Evolutionary conservation across 2,113 vertebrate genomes (phyloP).

Genomic region (Progne subis): DNA sequence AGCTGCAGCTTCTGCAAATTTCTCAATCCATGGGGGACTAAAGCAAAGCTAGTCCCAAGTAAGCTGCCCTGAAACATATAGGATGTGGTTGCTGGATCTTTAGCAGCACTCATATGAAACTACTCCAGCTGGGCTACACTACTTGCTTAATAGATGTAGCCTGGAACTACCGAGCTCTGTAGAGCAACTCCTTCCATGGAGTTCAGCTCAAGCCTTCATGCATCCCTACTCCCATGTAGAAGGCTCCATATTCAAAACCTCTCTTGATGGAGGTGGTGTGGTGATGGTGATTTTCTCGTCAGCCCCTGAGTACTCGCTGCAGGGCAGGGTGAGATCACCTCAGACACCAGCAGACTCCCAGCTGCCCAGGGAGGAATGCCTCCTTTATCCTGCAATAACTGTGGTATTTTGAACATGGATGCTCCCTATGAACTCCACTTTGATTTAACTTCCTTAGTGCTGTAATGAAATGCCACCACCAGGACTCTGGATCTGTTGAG

Average conservation of each 20-base stretch:
- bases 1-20: neutral
- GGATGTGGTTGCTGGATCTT: neutral
- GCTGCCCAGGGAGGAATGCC: neutral
- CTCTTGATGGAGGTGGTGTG: neutral
- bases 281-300: neutral
- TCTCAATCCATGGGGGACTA: neutral
- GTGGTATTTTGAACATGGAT: neutral
- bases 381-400: neutral
- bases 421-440: neutral
- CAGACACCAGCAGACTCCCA: neutral
- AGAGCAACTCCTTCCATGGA: neutral
- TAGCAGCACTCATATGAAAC: neutral
- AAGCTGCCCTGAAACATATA: neutral
- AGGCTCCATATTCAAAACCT: neutral
- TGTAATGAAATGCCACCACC: neutral
- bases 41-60: neutral
- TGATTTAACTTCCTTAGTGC: neutral
- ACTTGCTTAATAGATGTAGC: neutral
- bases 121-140: rapidly evolving
- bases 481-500: neutral
- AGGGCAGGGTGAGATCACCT: neutral
- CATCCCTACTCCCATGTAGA: neutral
- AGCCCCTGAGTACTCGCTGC: neutral
- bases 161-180: neutral
- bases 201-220: neutral